Base-by-base conservation (phyloP, 2,888 invertebrate genomes). In the Fabriciana adippe region DNA sequence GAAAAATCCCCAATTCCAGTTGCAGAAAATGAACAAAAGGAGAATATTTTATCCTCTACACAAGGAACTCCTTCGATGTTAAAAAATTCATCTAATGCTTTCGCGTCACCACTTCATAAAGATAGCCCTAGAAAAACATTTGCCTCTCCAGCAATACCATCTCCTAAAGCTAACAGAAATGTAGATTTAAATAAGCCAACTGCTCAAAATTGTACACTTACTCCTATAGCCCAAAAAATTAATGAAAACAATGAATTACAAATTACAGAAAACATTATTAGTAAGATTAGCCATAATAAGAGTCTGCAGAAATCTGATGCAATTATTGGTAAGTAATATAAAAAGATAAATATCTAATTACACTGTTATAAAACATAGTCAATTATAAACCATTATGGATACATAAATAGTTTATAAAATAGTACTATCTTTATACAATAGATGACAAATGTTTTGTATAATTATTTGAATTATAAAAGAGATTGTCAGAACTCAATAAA, bases 261-360 rank as follows among this genome's bases (percentile, higher is more conserved):
- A 66, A 74, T 74, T 62, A 72, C 74, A 65, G 67, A 73, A 41
- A 76, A 67, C 60, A 75, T 68, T 67, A 67, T 77, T 18, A 75
- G 71, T 68, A 80, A 78, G 62, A 69, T 76, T 16, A 73, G 73
- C 48, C 74, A 78, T 68, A 69, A 74, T 35, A 72, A 59, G 48
- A 67, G 62, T 16, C 69, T 65, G 51, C 72, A 66, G 72, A 76
- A 71, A 64, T 78, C 68, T 75, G 77, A 79, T 75, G 66, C 78
- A 45, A 72, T 75, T 56, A 82, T 87, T 79, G 87, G 89, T 88
- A 80, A 68, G 72, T 57, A 57, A 6, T 1, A n/a, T n/a, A 14
- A 15, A n/a, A 47, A 13, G 3, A 21, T 57, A 3, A 47, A 14
- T 21, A 41, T 41, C 0, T 41, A 41, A 11, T 41, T 41, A 41